Percentiles rank a stretch among this genome's conserved stretches.
Conservation (phyloP, 1,140 invertebrate genomes). For the Holcopasites calliopsidis region DNA sequence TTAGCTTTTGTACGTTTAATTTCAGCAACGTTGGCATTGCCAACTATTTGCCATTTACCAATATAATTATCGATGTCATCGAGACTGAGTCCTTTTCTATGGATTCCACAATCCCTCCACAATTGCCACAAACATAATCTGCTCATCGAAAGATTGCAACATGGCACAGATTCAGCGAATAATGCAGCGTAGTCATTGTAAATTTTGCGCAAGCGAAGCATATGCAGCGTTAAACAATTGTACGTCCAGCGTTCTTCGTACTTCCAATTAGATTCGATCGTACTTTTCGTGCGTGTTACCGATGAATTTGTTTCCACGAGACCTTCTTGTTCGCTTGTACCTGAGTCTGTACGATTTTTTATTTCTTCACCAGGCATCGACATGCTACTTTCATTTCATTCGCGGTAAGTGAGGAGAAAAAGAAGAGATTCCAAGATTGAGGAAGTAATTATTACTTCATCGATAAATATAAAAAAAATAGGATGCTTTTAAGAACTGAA, state of each 20-base stretch:
- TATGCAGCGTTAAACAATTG: constrained; percentile 76
- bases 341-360: background rate
- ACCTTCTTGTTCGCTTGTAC: background rate
- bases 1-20: too few species aligned
- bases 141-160: constrained; percentile 75
- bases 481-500: too few species aligned
- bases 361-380: background rate
- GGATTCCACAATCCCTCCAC: constrained; percentile 79
- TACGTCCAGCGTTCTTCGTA: constrained; percentile 72
- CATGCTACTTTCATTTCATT: background rate
- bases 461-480: too few species aligned
- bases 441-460: too few species aligned
- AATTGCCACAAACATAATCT: constrained; percentile 82
- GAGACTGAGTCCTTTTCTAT: constrained; percentile 77
- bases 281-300: background rate
- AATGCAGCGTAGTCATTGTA: constrained; percentile 79
- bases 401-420: background rate
- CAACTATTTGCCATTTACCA: too few species aligned
- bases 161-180: constrained; percentile 66
- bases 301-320: background rate
- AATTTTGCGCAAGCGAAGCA: constrained; percentile 76
- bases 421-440: too few species aligned
- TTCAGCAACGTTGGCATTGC: too few species aligned
- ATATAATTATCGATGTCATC: constrained; percentile 76
- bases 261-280: background rate